Evolutionary conservation across 1,140 invertebrate species (phyloP).

Genomic region (Drosophila teissieri): DNA sequence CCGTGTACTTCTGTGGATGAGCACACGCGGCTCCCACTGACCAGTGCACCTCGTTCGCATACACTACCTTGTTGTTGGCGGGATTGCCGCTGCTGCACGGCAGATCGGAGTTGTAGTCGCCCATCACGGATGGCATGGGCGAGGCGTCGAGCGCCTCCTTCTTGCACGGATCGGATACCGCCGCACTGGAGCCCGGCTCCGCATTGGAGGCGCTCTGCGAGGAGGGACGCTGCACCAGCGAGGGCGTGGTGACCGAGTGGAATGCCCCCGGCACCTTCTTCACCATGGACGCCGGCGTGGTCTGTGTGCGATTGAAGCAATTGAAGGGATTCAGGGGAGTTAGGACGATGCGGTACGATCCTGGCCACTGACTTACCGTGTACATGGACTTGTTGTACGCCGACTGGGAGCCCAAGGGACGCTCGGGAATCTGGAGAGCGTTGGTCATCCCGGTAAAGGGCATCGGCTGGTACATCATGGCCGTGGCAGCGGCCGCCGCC

Average conservation of each 20-base stretch:
- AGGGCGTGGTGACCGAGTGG: slow-evolving; percentile 74
- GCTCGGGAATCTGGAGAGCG: slow-evolving; percentile 54
- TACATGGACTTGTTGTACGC: slow-evolving; percentile 54
- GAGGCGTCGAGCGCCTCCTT: slow-evolving; percentile 85
- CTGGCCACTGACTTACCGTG: slow-evolving; percentile 32
- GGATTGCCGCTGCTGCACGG: slow-evolving; percentile 43
- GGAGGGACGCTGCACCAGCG: slow-evolving; percentile 84
- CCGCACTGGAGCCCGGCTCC: slow-evolving; percentile 87
- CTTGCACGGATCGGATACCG: slow-evolving; percentile 86
- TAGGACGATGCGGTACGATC: neutral
- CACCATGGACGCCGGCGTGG: slow-evolving; percentile 19
- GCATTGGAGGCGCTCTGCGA: slow-evolving; percentile 88
- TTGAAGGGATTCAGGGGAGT: neutral
- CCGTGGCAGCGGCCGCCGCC: slow-evolving; percentile 68
- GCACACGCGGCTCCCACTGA: neutral
- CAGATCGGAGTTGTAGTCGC: slow-evolving; percentile 61
- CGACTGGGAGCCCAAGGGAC: slow-evolving; percentile 18
- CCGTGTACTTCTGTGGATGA: slow-evolving; percentile 59
- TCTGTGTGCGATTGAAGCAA: slow-evolving; percentile 23
- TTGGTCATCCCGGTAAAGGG: slow-evolving; percentile 70
- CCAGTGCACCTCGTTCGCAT: too few species aligned
- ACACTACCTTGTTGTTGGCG: slow-evolving; percentile 42
- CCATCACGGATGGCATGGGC: slow-evolving; percentile 79
- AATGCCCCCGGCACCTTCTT: slow-evolving; percentile 69
- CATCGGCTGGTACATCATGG: slow-evolving; percentile 81